A percentile compares a stretch with the other conserved stretches of the same genome.
These are phyloP conservation scores for Amphipoea lucens DNA, from an alignment of 2,888 invertebrate species.

Conservation along the genomic window DNA sequence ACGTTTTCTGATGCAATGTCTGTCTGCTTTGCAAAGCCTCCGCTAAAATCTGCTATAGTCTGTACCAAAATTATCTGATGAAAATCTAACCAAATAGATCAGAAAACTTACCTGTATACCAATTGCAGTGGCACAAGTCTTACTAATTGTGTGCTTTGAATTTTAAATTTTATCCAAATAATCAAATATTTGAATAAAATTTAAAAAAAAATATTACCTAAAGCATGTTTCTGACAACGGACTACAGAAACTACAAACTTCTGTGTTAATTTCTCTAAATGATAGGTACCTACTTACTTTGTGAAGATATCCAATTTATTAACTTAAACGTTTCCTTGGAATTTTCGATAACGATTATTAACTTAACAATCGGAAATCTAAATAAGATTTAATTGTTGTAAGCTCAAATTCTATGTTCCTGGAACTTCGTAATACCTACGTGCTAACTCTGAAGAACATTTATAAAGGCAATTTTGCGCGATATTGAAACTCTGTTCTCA, in stretches of 20 bases:
- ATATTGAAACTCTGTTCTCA: constrained; percentile 12
- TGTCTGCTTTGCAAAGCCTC: not conserved
- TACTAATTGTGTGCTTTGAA: not conserved
- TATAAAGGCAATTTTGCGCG: constrained; percentile 6
- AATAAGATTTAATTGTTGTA: constrained; percentile 13
- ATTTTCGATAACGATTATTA: constrained; percentile 21
- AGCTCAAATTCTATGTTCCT: constrained; percentile 10
- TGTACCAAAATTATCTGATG: not conserved
- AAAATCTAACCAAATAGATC: not conserved
- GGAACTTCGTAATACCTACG: not conserved
- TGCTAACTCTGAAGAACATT: not conserved
- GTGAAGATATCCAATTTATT: constrained; percentile 26
- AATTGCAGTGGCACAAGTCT: not conserved
- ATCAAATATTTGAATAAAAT: not conserved
- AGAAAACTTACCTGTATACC: not conserved
- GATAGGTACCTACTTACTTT: not conserved
- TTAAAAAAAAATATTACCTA: not conserved
- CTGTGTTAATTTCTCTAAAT: not conserved
- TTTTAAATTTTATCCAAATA: too few relatives aligned
- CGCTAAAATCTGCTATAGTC: not conserved
- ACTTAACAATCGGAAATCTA: not conserved
- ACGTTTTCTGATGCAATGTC: not conserved
- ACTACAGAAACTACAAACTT: not conserved
- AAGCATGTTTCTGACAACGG: not conserved
- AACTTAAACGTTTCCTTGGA: constrained; percentile 7